phyloP scores from a whole-genome alignment of 2,888 invertebrate genomes.

The Drosophila neotestacea region DNA sequence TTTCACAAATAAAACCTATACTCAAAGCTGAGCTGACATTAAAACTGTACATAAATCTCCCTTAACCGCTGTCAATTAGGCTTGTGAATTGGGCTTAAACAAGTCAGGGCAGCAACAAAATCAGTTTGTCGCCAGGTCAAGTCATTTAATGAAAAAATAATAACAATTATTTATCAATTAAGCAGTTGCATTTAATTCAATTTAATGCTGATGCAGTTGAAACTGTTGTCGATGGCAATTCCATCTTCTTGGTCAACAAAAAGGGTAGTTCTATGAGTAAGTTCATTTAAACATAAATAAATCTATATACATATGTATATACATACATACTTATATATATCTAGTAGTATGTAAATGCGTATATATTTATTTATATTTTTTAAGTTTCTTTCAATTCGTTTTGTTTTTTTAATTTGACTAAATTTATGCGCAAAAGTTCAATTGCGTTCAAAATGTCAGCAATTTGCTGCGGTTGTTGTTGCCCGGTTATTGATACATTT shows the following conservation, averaged over 20 bases:
- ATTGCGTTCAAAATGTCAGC: slow-evolving; percentile 77
- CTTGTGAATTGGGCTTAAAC: neutral
- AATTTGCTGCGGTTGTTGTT: slow-evolving; percentile 50
- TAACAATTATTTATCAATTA: slow-evolving; percentile 77
- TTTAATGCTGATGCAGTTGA: slow-evolving; percentile 37
- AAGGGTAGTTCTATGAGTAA: slow-evolving; percentile 1
- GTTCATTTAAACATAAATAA: neutral
- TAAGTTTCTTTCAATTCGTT: neutral
- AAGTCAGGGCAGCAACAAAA: neutral
- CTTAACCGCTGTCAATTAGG: neutral
- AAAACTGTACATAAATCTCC: neutral
- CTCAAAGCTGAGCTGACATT: neutral
- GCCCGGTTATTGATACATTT: slow-evolving; percentile 48
- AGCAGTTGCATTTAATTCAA: slow-evolving; percentile 65
- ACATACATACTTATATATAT: neutral
- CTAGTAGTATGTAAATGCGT: slow-evolving; percentile 2
- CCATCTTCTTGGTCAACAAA: neutral
- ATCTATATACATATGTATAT: neutral
- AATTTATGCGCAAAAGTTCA: slow-evolving; percentile 78
- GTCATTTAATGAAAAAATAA: slow-evolving; percentile 57
- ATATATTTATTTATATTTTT: slow-evolving; percentile 13
- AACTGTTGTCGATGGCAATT: neutral
- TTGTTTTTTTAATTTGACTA: slow-evolving; percentile 16
- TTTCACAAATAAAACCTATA: neutral
- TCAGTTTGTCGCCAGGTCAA: slow-evolving; percentile 21